phyloP scores from a whole-genome alignment of 2,113 vertebrate genomes.

The Clinocottus analis region DNA sequence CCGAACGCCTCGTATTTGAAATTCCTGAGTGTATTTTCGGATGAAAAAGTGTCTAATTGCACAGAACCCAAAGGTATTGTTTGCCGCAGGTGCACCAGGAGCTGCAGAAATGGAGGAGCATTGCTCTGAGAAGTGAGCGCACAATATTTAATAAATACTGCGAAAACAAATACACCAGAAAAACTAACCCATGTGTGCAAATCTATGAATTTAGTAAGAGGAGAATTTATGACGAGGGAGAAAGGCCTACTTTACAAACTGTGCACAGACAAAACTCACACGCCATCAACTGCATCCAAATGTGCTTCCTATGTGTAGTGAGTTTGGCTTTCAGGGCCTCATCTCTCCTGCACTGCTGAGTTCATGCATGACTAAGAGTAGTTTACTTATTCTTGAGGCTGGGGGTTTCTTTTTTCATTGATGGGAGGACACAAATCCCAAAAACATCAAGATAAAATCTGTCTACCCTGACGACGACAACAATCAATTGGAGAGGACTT shows the following conservation, averaged over 20 bases:
- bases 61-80: conserved; percentile 17
- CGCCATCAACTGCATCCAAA: conserved; percentile 51
- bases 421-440: conserved; percentile 10
- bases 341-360: conserved; percentile 35
- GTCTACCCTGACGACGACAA: background rate
- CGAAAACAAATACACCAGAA: conserved; percentile 15
- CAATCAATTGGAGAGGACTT: conserved; percentile 1
- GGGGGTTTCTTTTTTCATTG: conserved; percentile 31
- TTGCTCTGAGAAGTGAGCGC: background rate
- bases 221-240: conserved; percentile 19
- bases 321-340: conserved; percentile 40
- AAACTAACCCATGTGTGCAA: conserved; percentile 7
- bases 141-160: conserved; percentile 2
- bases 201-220: conserved; percentile 17
- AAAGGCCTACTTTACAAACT: conserved; percentile 42
- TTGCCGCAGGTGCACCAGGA: conserved; percentile 2
- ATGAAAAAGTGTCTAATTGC: conserved; percentile 38
- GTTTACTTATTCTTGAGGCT: conserved; percentile 32
- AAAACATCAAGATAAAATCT: background rate
- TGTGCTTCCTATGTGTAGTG: conserved; percentile 35
- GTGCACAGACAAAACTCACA: conserved; percentile 29
- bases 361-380: conserved; percentile 40
- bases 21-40: conserved; percentile 5
- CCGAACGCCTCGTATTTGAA: conserved; percentile 9
- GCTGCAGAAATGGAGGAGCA: background rate